Conservation (phyloP, 2,888 invertebrate genomes). For the Aphidius colemani region DNA sequence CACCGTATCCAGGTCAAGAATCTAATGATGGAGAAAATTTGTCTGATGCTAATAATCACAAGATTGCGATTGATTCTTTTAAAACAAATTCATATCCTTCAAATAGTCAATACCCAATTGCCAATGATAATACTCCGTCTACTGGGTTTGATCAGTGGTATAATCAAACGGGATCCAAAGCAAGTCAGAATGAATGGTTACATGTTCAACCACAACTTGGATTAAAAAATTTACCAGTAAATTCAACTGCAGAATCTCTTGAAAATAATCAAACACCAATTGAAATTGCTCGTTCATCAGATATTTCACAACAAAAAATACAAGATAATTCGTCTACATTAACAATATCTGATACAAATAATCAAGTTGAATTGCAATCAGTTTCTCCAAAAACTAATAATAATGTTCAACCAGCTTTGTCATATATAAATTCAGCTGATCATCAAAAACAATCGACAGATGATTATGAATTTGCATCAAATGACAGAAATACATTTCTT, state of each 20-base stretch:
- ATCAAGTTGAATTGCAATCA: not conserved
- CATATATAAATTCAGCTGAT: not conserved
- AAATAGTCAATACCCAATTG: slow-evolving; percentile 18
- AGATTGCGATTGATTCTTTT: not conserved
- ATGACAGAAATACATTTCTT: slow-evolving; percentile 57
- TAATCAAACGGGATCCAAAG: slow-evolving; percentile 44
- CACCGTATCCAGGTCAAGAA: slow-evolving; percentile 2
- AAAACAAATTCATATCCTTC: slow-evolving; percentile 7
- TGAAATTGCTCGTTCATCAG: slow-evolving; percentile 48
- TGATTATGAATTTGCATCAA: slow-evolving; percentile 55
- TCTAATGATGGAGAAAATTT: slow-evolving; percentile 22
- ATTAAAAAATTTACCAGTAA: slow-evolving; percentile 25
- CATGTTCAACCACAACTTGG: slow-evolving; percentile 25
- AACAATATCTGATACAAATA: not conserved
- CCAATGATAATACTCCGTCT: slow-evolving; percentile 30
- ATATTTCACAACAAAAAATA: slow-evolving; percentile 35
- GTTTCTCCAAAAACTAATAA: slow-evolving; percentile 38
- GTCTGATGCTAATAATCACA: not conserved
- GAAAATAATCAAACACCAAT: slow-evolving; percentile 54
- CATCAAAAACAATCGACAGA: slow-evolving; percentile 4
- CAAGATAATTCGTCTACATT: slow-evolving; percentile 47
- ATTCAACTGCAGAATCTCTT: slow-evolving; percentile 42
- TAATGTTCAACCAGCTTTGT: not conserved
- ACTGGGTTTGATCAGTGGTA: slow-evolving; percentile 56
- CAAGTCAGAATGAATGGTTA: slow-evolving; percentile 40